A percentile compares a stretch with the other conserved stretches of the same genome.
These are phyloP conservation scores for Merodon equestris DNA, from an alignment of 2,888 invertebrate species.

Conservation along the genomic window DNA sequence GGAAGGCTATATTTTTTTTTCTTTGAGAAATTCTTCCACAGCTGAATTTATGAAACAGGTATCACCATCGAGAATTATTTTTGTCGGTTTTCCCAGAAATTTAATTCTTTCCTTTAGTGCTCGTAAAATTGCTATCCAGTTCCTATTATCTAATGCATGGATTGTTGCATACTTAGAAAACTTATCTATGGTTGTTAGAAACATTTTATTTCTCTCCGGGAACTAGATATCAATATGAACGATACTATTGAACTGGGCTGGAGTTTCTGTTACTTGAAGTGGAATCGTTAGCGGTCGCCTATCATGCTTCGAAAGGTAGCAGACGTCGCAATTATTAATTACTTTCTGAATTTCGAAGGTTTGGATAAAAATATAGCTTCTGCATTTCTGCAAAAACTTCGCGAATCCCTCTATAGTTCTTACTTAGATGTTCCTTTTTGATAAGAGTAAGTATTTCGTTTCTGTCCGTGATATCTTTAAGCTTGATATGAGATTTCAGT, in stretches of 20 bases:
- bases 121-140: conserved; percentile 18
- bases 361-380: conserved; percentile 10
- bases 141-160: conserved; percentile 1
- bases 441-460: conserved; percentile 54
- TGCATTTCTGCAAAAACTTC: conserved; percentile 23
- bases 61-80: no score
- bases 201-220: conserved; percentile 29
- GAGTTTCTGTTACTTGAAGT: background rate
- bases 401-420: conserved; percentile 26
- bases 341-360: conserved; percentile 22
- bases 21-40: conserved; percentile 18
- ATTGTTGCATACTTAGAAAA: conserved; percentile 23
- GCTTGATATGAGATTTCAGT: no score
- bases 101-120: conserved; percentile 26
- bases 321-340: conserved; percentile 13
- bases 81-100: no score
- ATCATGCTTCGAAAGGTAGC: conserved; percentile 30
- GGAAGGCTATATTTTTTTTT: conserved; percentile 7
- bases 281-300: background rate
- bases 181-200: conserved; percentile 21
- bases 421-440: conserved; percentile 10
- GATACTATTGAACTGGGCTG: background rate
- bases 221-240: conserved; percentile 2
- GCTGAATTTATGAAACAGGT: conserved; percentile 14
- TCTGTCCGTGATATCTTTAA: conserved; percentile 31